These are phyloP conservation scores for Epistrophe grossulariae DNA, from an alignment of 2,888 invertebrate species.

Conservation along the genomic window DNA sequence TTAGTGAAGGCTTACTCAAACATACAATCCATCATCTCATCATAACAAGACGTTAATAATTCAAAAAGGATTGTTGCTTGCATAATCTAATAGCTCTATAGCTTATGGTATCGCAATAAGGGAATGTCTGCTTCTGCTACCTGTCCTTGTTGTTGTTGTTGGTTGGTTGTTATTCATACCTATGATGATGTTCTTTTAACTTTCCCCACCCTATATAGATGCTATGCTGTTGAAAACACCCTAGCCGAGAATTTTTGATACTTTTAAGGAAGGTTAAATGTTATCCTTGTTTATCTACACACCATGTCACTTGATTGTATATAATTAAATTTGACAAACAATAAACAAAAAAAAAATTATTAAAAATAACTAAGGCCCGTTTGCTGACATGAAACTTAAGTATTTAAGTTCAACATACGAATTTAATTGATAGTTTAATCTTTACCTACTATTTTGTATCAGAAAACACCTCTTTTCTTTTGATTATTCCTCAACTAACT, in stretches of 20 bases:
- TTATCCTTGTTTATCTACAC: conserved; percentile 9
- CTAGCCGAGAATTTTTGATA: conserved; percentile 62
- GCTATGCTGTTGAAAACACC: conserved; percentile 29
- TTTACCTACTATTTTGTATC: too few relatives aligned
- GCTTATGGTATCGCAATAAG: conserved; percentile 54
- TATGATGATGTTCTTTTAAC: conserved; percentile 61
- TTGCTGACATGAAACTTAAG: too few relatives aligned
- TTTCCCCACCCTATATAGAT: conserved; percentile 19
- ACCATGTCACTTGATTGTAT: background rate
- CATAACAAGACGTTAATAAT: conserved; percentile 74
- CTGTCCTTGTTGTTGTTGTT: conserved; percentile 27
- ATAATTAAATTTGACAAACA: too few relatives aligned
- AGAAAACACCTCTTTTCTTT: too few relatives aligned
- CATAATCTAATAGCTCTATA: conserved; percentile 66
- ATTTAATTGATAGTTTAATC: too few relatives aligned
- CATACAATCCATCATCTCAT: conserved; percentile 72
- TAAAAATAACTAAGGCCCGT: too few relatives aligned
- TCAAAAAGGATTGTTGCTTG: conserved; percentile 75
- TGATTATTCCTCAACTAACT: too few relatives aligned
- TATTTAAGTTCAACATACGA: too few relatives aligned
- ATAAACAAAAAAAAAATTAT: too few relatives aligned
- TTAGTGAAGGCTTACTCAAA: conserved; percentile 41
- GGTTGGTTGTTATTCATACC: conserved; percentile 25
- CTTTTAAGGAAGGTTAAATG: conserved; percentile 27
- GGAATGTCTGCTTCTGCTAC: conserved; percentile 55